A percentile compares a stretch with the other conserved stretches of the same genome.
Evolutionary conservation across 2,113 vertebrate genomes (phyloP).

Genomic region (Mastomys natalensis): DNA sequence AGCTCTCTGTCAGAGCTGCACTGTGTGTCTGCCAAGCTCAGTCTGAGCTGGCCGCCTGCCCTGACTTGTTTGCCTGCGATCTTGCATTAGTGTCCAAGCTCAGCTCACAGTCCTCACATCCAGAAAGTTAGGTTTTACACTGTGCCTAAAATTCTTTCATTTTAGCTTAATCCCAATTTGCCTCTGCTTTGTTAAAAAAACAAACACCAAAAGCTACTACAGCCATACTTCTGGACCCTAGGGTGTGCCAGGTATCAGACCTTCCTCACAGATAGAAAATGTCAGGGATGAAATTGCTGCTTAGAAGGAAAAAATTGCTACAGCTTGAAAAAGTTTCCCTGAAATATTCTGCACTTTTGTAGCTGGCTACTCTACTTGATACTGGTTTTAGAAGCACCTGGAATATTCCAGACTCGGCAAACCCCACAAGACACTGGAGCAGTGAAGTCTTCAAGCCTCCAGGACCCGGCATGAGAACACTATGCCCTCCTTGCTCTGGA

Average conservation of each 20-base stretch:
- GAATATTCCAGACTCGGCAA: slow-evolving; percentile 20
- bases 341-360: background rate
- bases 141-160: background rate
- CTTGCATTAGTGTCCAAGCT: slow-evolving; percentile 51
- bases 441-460: background rate
- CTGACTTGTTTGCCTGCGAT: slow-evolving; percentile 15
- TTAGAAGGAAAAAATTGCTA: background rate
- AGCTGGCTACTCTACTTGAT: background rate
- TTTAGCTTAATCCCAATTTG: background rate
- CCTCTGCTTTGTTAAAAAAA: slow-evolving; percentile 34
- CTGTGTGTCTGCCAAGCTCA: slow-evolving; percentile 54
- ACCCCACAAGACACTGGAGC: background rate
- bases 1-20: background rate
- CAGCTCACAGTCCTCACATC: slow-evolving; percentile 57
- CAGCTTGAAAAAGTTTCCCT: background rate
- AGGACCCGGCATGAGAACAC: background rate
- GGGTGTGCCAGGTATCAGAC: background rate
- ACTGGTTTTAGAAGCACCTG: background rate
- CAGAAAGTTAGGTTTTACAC: slow-evolving; percentile 46
- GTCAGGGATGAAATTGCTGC: background rate
- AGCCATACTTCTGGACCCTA: background rate
- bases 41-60: slow-evolving; percentile 58
- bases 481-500: background rate
- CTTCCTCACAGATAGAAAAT: background rate
- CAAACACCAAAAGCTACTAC: background rate